phyloP scores from a whole-genome alignment of 2,888 invertebrate genomes.

The Chrysopilus asiliformis region DNA sequence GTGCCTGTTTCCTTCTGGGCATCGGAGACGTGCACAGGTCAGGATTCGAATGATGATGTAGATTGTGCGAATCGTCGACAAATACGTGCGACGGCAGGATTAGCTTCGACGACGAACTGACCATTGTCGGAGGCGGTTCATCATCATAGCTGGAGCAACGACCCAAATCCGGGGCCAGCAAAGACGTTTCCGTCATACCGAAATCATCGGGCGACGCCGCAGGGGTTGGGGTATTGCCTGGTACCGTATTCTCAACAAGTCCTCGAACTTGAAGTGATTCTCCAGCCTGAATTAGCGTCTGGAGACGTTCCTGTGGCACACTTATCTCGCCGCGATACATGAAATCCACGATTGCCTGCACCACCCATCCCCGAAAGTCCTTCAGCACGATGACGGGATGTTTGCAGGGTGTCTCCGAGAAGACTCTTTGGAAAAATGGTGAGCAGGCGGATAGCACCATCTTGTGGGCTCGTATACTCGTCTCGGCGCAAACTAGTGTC shows the following conservation, averaged over 20 bases:
- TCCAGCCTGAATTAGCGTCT: constrained; percentile 73
- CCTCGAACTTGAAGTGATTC: constrained; percentile 76
- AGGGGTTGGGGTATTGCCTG: constrained; percentile 35
- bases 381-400: constrained; percentile 87
- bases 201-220: constrained; percentile 34
- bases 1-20: constrained; percentile 72
- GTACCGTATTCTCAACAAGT: constrained; percentile 46
- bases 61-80: constrained; percentile 32
- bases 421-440: constrained; percentile 78
- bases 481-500: constrained; percentile 77
- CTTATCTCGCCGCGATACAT: constrained; percentile 91
- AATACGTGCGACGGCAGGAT: constrained; percentile 32
- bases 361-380: constrained; percentile 79
- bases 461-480: constrained; percentile 77
- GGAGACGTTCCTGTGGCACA: constrained; percentile 71
- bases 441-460: constrained; percentile 81
- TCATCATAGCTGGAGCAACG: constrained; percentile 35
- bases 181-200: constrained; percentile 25
- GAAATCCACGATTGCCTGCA: constrained; percentile 81
- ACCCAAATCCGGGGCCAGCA: constrained; percentile 29
- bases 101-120: constrained; percentile 24
- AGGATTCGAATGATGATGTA: constrained; percentile 32
- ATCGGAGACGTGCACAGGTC: constrained; percentile 60
- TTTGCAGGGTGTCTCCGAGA: constrained; percentile 84
- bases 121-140: constrained; percentile 36